Percentiles rank a stretch among this genome's conserved stretches.
phyloP scores from a whole-genome alignment of 2,888 invertebrate genomes.

The Microplitis manilae region DNA sequence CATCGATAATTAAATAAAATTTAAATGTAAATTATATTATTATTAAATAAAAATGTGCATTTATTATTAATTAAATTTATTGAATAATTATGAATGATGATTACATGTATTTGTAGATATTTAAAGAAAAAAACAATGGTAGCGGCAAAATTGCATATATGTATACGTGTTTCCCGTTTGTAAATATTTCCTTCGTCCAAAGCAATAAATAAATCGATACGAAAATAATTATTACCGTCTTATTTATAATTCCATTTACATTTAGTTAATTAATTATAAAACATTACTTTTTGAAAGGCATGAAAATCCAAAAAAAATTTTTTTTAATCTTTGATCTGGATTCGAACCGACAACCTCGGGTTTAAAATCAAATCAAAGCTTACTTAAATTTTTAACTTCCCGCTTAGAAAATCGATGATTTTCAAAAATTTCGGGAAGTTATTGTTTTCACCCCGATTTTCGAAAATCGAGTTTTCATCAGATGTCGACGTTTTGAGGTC shows the following conservation, averaged over 20 bases:
- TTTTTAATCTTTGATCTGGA: too few species aligned
- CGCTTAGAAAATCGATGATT: too few species aligned
- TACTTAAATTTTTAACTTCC: too few species aligned
- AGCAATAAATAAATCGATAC: conserved; percentile 68
- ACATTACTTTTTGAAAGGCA: too few species aligned
- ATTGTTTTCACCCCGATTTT: too few species aligned
- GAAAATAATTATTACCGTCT: conserved; percentile 37
- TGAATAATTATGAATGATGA: conserved; percentile 48
- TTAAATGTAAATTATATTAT: conserved; percentile 45
- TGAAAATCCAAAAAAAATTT: too few species aligned
- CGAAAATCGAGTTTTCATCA: too few species aligned
- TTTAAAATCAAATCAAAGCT: too few species aligned
- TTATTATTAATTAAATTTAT: conserved; percentile 44
- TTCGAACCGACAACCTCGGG: too few species aligned
- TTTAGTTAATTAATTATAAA: too few species aligned
- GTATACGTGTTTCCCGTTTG: conserved; percentile 66
- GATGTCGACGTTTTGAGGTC: too few species aligned
- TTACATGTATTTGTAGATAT: conserved; percentile 64
- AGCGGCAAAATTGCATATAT: conserved; percentile 43
- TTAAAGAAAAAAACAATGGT: conserved; percentile 57
- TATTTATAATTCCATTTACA: background rate
- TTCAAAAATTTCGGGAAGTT: too few species aligned
- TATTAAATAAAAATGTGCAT: conserved; percentile 49
- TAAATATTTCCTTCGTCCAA: conserved; percentile 67
- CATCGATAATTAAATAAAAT: conserved; percentile 23